phyloP scores from a whole-genome alignment of 2,888 invertebrate species.

The Gryllus longicercus region DNA sequence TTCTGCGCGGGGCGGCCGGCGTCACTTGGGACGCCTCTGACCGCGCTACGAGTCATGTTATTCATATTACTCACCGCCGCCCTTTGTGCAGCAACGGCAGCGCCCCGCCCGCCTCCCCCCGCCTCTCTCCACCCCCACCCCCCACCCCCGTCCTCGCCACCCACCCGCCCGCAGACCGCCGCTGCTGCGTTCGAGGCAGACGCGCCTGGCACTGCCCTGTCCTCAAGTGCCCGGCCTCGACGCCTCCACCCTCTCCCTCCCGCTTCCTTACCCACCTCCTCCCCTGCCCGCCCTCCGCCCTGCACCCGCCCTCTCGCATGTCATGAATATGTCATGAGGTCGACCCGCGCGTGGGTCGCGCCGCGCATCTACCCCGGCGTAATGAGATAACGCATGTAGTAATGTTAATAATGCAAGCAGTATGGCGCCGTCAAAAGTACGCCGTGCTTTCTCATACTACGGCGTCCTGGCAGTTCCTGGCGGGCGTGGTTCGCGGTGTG shows the following conservation, averaged over 20 bases:
- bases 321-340: constrained; percentile 8
- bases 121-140: no score
- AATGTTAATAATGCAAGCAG: constrained; percentile 11
- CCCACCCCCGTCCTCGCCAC: no score
- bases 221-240: no score
- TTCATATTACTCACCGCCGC: background rate
- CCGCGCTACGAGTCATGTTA: background rate
- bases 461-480: no score
- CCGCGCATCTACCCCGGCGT: background rate
- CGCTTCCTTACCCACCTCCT: background rate
- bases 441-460: background rate
- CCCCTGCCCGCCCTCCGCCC: background rate
- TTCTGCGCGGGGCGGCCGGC: background rate
- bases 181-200: no score
- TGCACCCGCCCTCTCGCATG: background rate
- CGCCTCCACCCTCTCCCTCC: no score
- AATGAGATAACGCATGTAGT: background rate
- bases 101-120: background rate
- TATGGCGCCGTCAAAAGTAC: background rate
- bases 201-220: no score
- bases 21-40: background rate
- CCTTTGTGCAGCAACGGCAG: background rate
- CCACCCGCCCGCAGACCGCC: no score
- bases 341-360: background rate
- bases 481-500: no score